Percentiles rank a stretch among this genome's conserved stretches.
These are phyloP conservation scores for Centropus unirufus DNA, from an alignment of 2,113 vertebrate genomes.

Conservation along the genomic window DNA sequence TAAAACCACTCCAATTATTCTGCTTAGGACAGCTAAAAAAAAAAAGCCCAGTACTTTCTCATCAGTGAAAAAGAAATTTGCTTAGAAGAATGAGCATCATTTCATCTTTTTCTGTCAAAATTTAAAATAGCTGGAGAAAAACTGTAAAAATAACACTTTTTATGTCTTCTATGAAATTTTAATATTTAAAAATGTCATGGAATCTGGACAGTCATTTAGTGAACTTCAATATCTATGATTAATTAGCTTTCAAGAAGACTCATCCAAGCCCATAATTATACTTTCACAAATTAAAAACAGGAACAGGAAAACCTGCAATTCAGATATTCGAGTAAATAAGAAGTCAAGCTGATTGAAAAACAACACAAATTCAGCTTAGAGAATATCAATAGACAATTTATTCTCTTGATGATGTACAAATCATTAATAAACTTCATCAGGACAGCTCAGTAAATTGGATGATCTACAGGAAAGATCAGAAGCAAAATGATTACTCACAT, in stretches of 20 bases:
- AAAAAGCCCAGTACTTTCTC: neutral
- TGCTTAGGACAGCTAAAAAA: neutral
- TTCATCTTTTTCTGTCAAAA: neutral
- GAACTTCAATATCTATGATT: neutral
- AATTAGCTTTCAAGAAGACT: neutral
- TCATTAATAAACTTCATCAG: neutral
- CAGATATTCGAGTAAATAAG: slow-evolving; percentile 6
- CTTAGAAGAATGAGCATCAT: neutral
- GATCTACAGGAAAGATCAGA: neutral
- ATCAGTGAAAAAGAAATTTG: neutral
- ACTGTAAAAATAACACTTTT: neutral
- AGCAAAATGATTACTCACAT: neutral
- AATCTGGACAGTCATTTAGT: neutral
- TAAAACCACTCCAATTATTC: neutral
- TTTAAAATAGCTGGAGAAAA: neutral
- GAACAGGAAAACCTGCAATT: neutral
- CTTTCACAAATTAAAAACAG: neutral
- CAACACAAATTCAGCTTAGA: neutral
- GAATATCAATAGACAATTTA: slow-evolving; percentile 3
- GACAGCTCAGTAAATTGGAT: neutral
- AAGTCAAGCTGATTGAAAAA: neutral
- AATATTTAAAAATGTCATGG: neutral
- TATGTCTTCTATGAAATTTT: neutral
- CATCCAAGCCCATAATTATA: neutral
- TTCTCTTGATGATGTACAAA: neutral